Conservation (phyloP, 2,797 vertebrate genomes). For the Microctenopoma stevenorrisi region DNA sequence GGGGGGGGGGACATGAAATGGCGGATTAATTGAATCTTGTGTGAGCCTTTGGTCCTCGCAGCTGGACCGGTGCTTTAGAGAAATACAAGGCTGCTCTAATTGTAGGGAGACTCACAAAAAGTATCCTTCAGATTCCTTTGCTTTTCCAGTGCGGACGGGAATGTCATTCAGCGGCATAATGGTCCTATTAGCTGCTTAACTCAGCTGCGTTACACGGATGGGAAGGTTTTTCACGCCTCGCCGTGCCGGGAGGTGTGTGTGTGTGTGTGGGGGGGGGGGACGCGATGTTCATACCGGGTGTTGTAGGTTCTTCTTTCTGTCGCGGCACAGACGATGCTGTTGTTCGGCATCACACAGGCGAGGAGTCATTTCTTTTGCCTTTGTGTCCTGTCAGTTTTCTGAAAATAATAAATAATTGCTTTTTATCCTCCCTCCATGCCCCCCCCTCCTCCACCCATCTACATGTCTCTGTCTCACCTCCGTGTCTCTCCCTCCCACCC, state of each 20-base stretch:
- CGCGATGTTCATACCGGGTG: slow-evolving; percentile 49
- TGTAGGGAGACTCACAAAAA: slow-evolving; percentile 92
- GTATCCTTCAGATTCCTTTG: slow-evolving; percentile 98
- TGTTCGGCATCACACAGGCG: slow-evolving; percentile 27
- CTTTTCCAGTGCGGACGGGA: slow-evolving; percentile 90
- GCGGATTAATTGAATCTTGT: slow-evolving; percentile 97
- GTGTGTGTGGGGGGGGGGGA: slow-evolving; percentile 31
- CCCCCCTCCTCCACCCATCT: slow-evolving; percentile 56
- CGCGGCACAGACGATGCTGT: slow-evolving; percentile 36
- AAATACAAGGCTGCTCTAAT: slow-evolving; percentile 92
- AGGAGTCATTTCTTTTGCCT: slow-evolving; percentile 34
- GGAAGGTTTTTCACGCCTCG: slow-evolving; percentile 86
- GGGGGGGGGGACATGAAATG: slow-evolving; percentile 89
- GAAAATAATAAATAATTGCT: slow-evolving; percentile 43
- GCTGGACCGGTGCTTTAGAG: slow-evolving; percentile 92
- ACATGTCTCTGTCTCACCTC: background rate
- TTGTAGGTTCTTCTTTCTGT: slow-evolving; percentile 48
- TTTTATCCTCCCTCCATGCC: background rate
- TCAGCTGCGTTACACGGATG: slow-evolving; percentile 88
- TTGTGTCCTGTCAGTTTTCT: slow-evolving; percentile 35
- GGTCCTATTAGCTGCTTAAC: slow-evolving; percentile 98
- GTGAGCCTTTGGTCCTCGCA: slow-evolving; percentile 90
- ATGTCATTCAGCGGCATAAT: slow-evolving; percentile 92
- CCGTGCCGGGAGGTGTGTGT: slow-evolving; percentile 2
- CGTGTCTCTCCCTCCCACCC: background rate